A percentile compares a stretch with the other conserved stretches of the same genome.
phyloP scores from a whole-genome alignment of 2,113 vertebrate species.

The Notechis scutatus region DNA sequence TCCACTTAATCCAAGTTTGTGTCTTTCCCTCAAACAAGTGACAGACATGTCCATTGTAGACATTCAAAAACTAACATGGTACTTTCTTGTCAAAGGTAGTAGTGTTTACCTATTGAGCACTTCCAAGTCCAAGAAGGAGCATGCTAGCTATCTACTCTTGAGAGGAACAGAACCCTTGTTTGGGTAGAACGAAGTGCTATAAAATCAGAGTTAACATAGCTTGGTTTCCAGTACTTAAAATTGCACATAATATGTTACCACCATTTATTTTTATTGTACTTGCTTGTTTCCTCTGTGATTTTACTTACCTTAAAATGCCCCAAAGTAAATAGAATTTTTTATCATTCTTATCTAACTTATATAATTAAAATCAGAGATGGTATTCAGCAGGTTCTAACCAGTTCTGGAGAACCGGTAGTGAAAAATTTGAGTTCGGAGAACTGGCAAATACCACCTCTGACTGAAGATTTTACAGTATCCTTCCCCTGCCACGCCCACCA shows the following conservation, averaged over 20 bases:
- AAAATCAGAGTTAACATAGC: not conserved
- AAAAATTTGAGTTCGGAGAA: too few relatives aligned
- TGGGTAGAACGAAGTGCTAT: not conserved
- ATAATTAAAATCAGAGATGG: not conserved
- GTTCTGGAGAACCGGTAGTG: too few relatives aligned
- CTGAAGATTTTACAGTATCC: too few relatives aligned
- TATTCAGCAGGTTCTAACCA: too few relatives aligned
- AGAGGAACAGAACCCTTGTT: not conserved
- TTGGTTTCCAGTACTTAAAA: not conserved
- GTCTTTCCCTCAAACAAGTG: too few relatives aligned
- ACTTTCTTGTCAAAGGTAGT: not conserved
- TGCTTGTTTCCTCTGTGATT: not conserved
- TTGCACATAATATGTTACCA: not conserved
- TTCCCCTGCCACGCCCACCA: too few relatives aligned
- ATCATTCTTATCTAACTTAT: not conserved
- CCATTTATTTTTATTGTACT: not conserved
- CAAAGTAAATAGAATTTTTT: not conserved
- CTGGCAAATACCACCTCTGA: too few relatives aligned
- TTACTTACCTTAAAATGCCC: slow-evolving; percentile 26
- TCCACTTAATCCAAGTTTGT: too few relatives aligned
- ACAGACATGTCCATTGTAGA: not conserved
- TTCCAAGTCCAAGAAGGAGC: not conserved
- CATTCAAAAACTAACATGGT: not conserved
- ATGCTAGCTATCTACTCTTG: not conserved
- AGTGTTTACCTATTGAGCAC: not conserved